Evolutionary conservation across 2,888 invertebrate genomes (phyloP).

Genomic region (Poecilus cupreus): DNA sequence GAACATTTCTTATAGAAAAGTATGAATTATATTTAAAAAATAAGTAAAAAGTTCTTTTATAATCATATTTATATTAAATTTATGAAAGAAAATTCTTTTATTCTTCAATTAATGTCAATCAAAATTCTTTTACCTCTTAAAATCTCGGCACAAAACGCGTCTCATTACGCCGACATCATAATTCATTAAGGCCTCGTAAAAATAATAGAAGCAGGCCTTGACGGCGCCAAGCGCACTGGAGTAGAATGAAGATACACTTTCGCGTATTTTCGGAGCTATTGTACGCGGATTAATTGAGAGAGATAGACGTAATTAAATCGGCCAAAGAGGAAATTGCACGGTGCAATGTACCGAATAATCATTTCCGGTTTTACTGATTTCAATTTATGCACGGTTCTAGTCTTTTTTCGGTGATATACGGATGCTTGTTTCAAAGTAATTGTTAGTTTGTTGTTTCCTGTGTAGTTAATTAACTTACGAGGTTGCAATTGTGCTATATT

Average conservation of each 20-base stretch:
- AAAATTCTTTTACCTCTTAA: neutral
- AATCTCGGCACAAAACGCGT: neutral
- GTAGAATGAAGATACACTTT: constrained; percentile 4
- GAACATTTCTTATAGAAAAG: neutral
- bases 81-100: neutral
- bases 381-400: constrained; percentile 22
- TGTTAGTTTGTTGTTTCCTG: neutral
- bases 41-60: neutral
- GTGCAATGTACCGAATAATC: constrained; percentile 51
- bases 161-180: neutral
- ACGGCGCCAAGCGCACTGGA: neutral
- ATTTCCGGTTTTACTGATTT: constrained; percentile 37
- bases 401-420: constrained; percentile 9
- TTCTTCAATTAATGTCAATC: neutral
- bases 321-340: constrained; percentile 32
- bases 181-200: neutral
- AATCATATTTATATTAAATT: neutral
- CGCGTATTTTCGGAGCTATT: constrained; percentile 30
- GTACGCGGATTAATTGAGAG: constrained; percentile 39
- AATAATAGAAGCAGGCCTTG: neutral
- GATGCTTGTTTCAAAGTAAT: neutral
- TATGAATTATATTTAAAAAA: neutral
- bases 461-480: too few relatives aligned
- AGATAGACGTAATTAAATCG: constrained; percentile 44
- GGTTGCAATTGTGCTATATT: neutral